Percentiles rank a stretch among this genome's conserved stretches.
Conservation (phyloP, 2,113 vertebrate genomes). For the Phrynosoma platyrhinos region DNA sequence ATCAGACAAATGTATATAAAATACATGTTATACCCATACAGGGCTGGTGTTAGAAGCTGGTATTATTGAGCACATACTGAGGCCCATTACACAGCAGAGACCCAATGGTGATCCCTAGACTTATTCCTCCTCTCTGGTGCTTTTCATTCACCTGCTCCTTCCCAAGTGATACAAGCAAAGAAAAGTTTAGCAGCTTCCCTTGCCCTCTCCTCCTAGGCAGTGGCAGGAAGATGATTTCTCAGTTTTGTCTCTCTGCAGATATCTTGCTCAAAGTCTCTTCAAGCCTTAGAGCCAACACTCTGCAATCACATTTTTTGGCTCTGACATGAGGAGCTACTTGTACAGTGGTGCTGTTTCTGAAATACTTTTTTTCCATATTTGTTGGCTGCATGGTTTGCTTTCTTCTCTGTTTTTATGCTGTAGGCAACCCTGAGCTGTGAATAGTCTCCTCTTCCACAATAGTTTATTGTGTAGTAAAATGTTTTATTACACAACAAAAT, state of each 20-base stretch:
- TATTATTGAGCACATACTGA: neutral
- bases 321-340: neutral
- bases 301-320: neutral
- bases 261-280: neutral
- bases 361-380: neutral
- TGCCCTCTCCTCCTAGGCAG: too few relatives aligned
- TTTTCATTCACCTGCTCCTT: neutral
- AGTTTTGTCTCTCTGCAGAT: neutral
- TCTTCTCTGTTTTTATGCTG: neutral
- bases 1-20: neutral
- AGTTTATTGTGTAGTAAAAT: neutral
- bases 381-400: neutral
- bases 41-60: neutral
- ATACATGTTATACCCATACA: neutral
- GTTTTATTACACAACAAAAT: constrained; percentile 14
- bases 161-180: neutral
- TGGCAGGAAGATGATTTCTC: neutral
- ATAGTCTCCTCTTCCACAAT: neutral
- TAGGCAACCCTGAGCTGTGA: neutral
- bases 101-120: neutral
- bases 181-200: neutral
- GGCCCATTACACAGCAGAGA: neutral
- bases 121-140: neutral
- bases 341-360: neutral
- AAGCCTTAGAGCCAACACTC: neutral